Base-by-base conservation (phyloP, 2,113 vertebrate species). In the Corythornis vintsioides region DNA sequence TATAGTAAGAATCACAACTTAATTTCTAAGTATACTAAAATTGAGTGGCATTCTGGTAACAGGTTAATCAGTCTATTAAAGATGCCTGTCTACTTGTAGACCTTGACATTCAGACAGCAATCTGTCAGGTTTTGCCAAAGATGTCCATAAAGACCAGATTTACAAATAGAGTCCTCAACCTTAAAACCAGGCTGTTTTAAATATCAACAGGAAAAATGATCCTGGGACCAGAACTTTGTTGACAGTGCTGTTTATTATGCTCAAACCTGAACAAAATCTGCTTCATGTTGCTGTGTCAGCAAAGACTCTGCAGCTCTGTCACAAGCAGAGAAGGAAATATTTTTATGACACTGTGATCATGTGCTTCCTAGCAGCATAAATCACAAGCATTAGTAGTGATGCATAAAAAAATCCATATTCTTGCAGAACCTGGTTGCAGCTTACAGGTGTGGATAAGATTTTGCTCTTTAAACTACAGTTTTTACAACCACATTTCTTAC, bases 391-490 rank as follows among this genome's bases (percentile, higher is more conserved):
- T 59, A 61, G 14, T 70, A 69, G 71, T 52, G 57, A 91, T 92
- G 48, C 53, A 92, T 78, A 90, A 67, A 33, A 4, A 77, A 86
- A 88, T n/a, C 69, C 25, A 38, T 38, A 38, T 38, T 76, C 70
- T 69, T 87, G 66, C 60, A 84, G 88, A 91, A 88, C 48, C 86
- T 80, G 87, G 87, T 81, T 83, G 69, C 72, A 55, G 56, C 31
- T 92, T 53, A 93, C 91, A 83, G 79, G 86, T 92, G 48, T 81
- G 92, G 93, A 81, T 87, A 90, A 83, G 16, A 24, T 86, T 86
- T 89, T 77, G 48, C 16, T 82, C 31, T 95, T 91, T 73, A 87
- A 42, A 78, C 47, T 25, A 42, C 45, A 26, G 4, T 22, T 64
- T 82, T 91, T 74, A 65, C 61, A 84, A 25, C 3, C 31, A 90